Conservation (phyloP, 2,797 vertebrate species). For the Pitangus sulphuratus region DNA sequence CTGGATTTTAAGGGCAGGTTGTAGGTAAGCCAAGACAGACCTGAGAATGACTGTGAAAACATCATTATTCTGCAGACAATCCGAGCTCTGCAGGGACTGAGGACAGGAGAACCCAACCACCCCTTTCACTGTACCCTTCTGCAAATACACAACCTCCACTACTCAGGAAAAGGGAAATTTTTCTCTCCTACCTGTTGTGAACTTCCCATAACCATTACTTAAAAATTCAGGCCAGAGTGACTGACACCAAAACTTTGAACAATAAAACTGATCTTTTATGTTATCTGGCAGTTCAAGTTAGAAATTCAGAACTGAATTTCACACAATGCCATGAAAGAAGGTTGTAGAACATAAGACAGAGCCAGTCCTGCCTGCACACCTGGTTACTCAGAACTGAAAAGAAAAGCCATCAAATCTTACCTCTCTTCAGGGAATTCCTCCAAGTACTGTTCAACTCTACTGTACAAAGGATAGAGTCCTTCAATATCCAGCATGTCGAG, state of each 20-base stretch:
- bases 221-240: background rate
- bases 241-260: background rate
- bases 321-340: background rate
- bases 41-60: background rate
- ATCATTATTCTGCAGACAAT: background rate
- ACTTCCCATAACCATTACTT: background rate
- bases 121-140: background rate
- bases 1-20: background rate
- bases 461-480: slow-evolving; percentile 92
- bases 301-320: background rate
- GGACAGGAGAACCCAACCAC: background rate
- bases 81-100: background rate
- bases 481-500: slow-evolving; percentile 94
- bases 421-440: slow-evolving; percentile 93
- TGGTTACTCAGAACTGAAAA: background rate
- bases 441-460: slow-evolving; percentile 88
- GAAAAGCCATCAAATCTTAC: slow-evolving; percentile 70
- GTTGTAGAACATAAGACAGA: fast-evolving
- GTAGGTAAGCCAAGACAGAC: background rate
- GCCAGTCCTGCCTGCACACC: background rate
- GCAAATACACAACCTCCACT: background rate
- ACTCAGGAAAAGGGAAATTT: fast-evolving
- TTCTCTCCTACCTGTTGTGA: background rate
- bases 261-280: background rate
- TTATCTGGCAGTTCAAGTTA: background rate